Evolutionary conservation across 2,797 vertebrate genomes (phyloP).

Genomic region (Natrix natrix): DNA sequence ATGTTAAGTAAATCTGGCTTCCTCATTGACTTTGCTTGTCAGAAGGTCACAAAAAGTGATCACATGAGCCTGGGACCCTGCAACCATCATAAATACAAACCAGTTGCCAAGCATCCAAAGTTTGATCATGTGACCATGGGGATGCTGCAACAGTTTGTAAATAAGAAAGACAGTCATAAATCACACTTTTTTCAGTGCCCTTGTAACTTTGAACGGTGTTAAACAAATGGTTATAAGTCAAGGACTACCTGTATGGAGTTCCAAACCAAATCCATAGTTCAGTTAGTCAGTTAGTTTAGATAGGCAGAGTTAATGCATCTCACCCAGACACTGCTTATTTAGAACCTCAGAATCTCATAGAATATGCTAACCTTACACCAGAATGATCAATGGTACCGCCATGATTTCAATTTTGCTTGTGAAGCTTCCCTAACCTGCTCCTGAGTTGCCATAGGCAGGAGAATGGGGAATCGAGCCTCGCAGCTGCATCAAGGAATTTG

Average conservation of each 20-base stretch:
- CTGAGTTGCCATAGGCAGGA: no score
- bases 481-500: no score
- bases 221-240: neutral
- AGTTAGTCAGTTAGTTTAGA: neutral
- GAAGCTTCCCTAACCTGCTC: no score
- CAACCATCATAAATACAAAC: neutral
- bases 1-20: no score
- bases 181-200: neutral
- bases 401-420: neutral
- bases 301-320: neutral
- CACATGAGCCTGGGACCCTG: neutral
- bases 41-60: no score
- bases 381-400: no score
- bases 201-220: neutral
- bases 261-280: neutral
- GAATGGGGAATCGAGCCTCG: no score
- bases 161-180: neutral
- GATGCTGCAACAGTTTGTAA: neutral
- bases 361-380: neutral
- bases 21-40: no score
- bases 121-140: neutral
- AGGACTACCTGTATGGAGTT: neutral
- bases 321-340: neutral
- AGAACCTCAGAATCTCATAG: neutral
- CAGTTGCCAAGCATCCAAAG: neutral